Conservation (phyloP, 2,113 vertebrate genomes). For the Pyrgilauda ruficollis region DNA sequence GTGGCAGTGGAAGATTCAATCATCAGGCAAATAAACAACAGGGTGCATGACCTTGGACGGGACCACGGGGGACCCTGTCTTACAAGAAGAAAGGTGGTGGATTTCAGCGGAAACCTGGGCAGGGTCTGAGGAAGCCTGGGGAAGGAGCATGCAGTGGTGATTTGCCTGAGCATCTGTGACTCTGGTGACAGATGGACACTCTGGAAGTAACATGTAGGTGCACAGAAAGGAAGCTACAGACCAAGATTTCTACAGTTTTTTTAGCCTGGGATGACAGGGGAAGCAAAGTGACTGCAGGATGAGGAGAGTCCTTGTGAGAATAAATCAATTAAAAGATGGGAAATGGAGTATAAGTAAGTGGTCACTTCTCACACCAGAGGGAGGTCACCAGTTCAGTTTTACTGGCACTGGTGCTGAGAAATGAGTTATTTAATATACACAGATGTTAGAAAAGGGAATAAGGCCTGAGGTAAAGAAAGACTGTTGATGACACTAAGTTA, state of each 20-base stretch:
- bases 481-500: not conserved
- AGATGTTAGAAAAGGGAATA: not conserved
- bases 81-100: not conserved
- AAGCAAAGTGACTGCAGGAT: not conserved
- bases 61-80: not conserved
- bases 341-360: not conserved
- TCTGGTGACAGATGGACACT: not conserved
- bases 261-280: not conserved
- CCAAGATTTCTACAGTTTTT: not conserved
- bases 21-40: slow-evolving; percentile 40
- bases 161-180: not conserved
- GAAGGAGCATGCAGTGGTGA: not conserved
- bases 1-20: slow-evolving; percentile 19
- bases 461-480: not conserved
- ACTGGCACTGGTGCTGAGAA: not conserved
- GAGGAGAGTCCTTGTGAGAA: not conserved
- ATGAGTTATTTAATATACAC: not conserved
- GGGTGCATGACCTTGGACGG: not conserved
- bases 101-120: slow-evolving; percentile 14
- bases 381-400: not conserved
- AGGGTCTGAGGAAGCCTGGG: not conserved
- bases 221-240: not conserved
- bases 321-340: not conserved
- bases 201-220: not conserved
- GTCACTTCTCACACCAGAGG: not conserved